Evolutionary conservation across 1,140 invertebrate genomes (phyloP), one percentile per base, ranked within the genome.

Genomic region (Nephila pilipes): DNA sequence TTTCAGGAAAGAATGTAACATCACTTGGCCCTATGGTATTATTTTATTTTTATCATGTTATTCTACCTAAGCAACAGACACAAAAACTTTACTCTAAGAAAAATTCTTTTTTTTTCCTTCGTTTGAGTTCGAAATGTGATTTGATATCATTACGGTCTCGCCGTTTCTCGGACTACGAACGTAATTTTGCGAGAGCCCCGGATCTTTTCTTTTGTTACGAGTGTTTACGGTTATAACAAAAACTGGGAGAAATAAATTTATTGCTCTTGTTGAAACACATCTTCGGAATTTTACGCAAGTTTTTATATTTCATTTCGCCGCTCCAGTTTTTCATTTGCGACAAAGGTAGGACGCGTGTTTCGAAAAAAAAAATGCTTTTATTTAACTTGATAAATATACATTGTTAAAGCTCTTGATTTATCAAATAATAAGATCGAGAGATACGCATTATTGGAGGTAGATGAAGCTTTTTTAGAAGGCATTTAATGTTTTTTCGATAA

Each of bases 111-210:
- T 85, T 60, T 87, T 57, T 80, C 25, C 22, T 80, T 90, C 75
- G 25, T 90, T 79, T 20, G 88, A 58, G 88, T 90, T 90, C 65
- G 88, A 90, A 90, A 90, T 90, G 88, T 80, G 88, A 90, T 90
- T 90, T 90, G 88, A 90, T 90, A 90, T 90, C 88, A 90, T 90
- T 90, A 90, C 88, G 75, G 75, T 90, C 88, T 90, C 88, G 88
- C 65, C 54, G 88, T 79, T 90, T 80, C 88, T 90, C 65, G 88
- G 38, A 32, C 69, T 46, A 90, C 63, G 38, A 80, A 58, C 75
- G 55, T 25, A 90, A 80, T 90, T 90, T 80, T 54, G 65, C 46
- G 65, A 69, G 69, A 90, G 54, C 63, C 36, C 20, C 6, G 25
- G 46, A 46, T 25, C 25, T 54, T 32, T 36, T 75, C 60, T 88